Base-by-base conservation (phyloP, 1,140 invertebrate species). In the Drosophila rhopaloa region DNA sequence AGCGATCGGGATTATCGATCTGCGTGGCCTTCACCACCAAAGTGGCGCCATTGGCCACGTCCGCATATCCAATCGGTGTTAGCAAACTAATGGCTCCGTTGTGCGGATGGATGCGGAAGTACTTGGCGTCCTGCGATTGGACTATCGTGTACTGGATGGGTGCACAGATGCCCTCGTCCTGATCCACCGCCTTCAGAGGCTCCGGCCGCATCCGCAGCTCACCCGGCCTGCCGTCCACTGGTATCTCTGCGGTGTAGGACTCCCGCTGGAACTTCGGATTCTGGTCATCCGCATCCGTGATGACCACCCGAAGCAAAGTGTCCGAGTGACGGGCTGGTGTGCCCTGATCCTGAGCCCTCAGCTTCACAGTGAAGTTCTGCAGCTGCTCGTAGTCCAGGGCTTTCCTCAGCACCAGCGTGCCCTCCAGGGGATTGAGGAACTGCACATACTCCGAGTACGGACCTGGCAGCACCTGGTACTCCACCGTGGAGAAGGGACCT, bases 211-310 rank as follows among this genome's bases (percentile, higher is more conserved):
- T 93, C 37, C 92, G 93, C n/a, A 94, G 47, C 44, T 92, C 91
- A 0, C 90, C 88, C 0, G 84, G 81, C 6, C 86, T 72, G 0
- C 91, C 91, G 65, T 92, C 92, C 4, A 38, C 94, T 0, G 96
- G 96, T 55, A 98, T 78, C 14, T 94, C 92, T 0, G 96, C 94
- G 24, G 94, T 95, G 91, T 98, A 98, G 75, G 96, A 94, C 43
- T 97, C 95, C 54, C 96, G 94, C 2, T 94, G 78, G 93, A 98
- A 98, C 56, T 93, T 94, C 4, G 97, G 97, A 93, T 98, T 98
- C 93, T 98, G 97, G 93, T 98, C 97, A 88, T 98, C 97, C 0
- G 97, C 97, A 92, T 98, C 97, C 5, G 97, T 95, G 4, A 98
- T 95, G 59, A 97, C 95, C 0, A 98, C 95, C 1, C 94, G 94